Evolutionary conservation across 2,888 invertebrate genomes (phyloP).

Genomic region (Spisula subtruncata): DNA sequence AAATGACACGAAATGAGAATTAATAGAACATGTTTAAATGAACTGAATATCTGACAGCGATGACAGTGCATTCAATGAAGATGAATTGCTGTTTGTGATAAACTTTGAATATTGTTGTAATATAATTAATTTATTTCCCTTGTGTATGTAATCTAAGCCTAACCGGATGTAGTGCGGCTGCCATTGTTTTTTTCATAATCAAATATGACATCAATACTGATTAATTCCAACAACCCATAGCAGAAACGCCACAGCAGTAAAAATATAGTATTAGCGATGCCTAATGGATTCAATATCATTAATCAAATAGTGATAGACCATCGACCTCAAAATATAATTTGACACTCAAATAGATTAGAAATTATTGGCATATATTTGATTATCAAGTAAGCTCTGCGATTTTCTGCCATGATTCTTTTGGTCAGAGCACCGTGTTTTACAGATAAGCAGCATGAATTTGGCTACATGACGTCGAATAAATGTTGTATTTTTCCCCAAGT

Average conservation of each 20-base stretch:
- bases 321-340: not conserved
- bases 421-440: not conserved
- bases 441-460: too few species aligned
- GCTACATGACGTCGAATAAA: too few species aligned
- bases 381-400: not conserved
- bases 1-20: conserved; percentile 13
- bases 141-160: not conserved
- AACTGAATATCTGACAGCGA: not conserved
- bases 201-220: not conserved
- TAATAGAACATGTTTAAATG: not conserved
- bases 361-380: not conserved
- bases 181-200: conserved; percentile 13
- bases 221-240: not conserved
- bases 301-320: not conserved
- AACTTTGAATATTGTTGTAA: not conserved
- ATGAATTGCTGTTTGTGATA: not conserved
- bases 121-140: conserved; percentile 12
- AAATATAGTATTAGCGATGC: not conserved
- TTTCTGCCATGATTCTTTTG: not conserved
- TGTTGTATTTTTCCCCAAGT: too few species aligned
- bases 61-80: not conserved
- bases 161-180: conserved; percentile 3
- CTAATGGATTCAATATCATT: not conserved
- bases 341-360: conserved; percentile 6
- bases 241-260: not conserved